Evolutionary conservation across 2,797 vertebrate species (phyloP), one percentile per base, ranked within the genome.

Genomic region (Mormyrus hasselquistii): DNA sequence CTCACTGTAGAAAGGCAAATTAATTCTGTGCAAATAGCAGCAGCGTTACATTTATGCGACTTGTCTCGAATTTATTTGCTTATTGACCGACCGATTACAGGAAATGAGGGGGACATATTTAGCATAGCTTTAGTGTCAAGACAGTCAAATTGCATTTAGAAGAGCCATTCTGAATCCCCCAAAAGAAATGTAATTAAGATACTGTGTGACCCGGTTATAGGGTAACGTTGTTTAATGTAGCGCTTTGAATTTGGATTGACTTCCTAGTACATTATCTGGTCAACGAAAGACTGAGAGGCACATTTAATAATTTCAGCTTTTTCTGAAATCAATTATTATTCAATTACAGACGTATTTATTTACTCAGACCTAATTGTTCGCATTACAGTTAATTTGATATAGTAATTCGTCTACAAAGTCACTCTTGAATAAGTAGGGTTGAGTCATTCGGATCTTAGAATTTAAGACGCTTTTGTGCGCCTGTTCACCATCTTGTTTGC

Each of bases 401-500:
- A 88, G 76, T 57, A 22, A 44, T 59, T 84, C 41, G 47, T 22
- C 41, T 47, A 84, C 82, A 50, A 84, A 49, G 38, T 49, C 82
- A 69, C 59, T 89, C 10, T 82, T 52, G 50, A 44, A 19, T 47
- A 29, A 55, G 50, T 53, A 38, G 52, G 49, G 73, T 79, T 41
- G 73, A 29, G 47, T 49, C 90, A 92, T 94, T 93, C 93, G 92
- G 94, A 92, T 91, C 86, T 69, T 44, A 73, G 38, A 90, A 90
- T 90, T 59, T 86, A 87, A 87, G 44, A 84, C 41, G 88, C 87
- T 53, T 88, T 91, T 89, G 85, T 88, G 86, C 41, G 82, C 57
- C 19, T 89, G 90, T 92, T 92, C 93, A 94, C 92, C 91, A 92
- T 94, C 93, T 92, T 95, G 92, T 91, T 91, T 93, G 92, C 92